Evolutionary conservation across 2,113 vertebrate species (phyloP), one percentile per base, ranked within the genome.

Genomic region (Alligator sinensis): DNA sequence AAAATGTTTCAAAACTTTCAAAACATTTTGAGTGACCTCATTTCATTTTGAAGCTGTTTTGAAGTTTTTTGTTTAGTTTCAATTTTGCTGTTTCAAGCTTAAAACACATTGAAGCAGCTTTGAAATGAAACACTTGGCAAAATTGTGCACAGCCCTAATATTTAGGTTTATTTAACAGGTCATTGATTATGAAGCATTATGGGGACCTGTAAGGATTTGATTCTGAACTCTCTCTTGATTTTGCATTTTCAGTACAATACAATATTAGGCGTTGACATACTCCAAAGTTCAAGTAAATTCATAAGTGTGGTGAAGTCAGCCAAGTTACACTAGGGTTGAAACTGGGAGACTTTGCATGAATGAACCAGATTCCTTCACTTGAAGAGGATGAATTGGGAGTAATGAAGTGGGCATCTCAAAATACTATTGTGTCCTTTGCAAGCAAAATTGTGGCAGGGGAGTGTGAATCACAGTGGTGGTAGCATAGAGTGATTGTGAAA

Each of bases 381-480:
- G 38, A 24, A 38, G 30, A 21, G 11, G 34, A 22, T 72, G 68
- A 47, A 22, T 38, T 19, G 30, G 11, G 2, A 3, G 34, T 22
- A 47, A 12, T 5, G 68, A 30, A 38, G 68, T 38, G 68, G 68
- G 30, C 68, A 38, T 11, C 2, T 72, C 68, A 72, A 11, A 38
- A 34, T 13, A 7, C 38, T 47, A 24, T 24, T 72, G 68, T 10
- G 21, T 34, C 14, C 5, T 21, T 34, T 38, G 34, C 68, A 72
- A 30, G 17, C 28, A 30, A 72, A 11, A 3, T 10, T 38, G 9
- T 1, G 5, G 38, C 0, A 0, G 79, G 54, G 54, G 4, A 16
- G 14, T 85, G 59, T n/a, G 22, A 70, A 0, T 11, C 17, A 34
- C 28, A 63, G 0, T 0, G 0, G 1, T 1, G n/a, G 59, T 17